Evolutionary conservation across 2,113 vertebrate species (phyloP).

Genomic region (Puma concolor): DNA sequence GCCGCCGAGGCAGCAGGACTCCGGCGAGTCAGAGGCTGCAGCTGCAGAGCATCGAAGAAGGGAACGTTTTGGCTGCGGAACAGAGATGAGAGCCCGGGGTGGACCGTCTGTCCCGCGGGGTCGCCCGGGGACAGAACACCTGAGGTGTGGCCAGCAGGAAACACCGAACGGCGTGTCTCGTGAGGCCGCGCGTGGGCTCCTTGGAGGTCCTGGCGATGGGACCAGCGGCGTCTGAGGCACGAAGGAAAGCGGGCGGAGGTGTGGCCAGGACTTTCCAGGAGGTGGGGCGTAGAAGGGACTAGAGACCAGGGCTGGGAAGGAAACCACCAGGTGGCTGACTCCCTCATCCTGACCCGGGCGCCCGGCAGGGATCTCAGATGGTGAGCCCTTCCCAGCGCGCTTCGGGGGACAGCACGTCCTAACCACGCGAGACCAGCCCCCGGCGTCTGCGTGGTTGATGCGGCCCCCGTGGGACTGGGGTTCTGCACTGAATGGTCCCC

Average conservation of each 20-base stretch:
- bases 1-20: slow-evolving; percentile 86
- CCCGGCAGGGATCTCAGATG: background rate
- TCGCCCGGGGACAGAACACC: background rate
- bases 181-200: background rate
- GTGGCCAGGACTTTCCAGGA: background rate
- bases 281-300: rapidly evolving
- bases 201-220: background rate
- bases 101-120: rapidly evolving
- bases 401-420: background rate
- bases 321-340: rapidly evolving
- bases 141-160: background rate
- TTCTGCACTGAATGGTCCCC: background rate
- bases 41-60: slow-evolving; percentile 97
- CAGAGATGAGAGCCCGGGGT: slow-evolving; percentile 34
- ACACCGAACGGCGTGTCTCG: background rate
- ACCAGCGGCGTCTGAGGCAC: background rate
- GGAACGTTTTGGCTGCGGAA: slow-evolving; percentile 85
- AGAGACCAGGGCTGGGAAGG: background rate
- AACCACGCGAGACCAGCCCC: background rate
- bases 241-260: background rate
- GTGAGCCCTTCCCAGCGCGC: background rate
- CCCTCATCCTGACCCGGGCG: background rate
- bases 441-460: background rate
- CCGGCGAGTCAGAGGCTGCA: slow-evolving; percentile 91
- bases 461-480: rapidly evolving